Evolutionary conservation across 2,888 invertebrate species (phyloP).

Genomic region (Xanthorhoe spadicearia): DNA sequence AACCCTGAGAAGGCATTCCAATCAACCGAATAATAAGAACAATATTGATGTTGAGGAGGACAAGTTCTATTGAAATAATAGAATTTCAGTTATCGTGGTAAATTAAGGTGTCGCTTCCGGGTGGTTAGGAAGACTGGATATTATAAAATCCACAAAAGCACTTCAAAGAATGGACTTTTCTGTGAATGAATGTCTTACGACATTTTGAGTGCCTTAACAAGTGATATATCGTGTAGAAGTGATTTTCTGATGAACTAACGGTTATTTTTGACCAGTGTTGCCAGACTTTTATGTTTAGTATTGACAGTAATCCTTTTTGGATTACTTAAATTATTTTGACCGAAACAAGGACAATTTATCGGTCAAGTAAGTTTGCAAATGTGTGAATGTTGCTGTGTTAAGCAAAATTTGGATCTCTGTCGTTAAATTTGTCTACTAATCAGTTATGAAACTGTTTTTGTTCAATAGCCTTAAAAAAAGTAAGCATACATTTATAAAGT

Average conservation of each 20-base stretch:
- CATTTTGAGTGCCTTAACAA: neutral
- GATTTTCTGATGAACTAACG: neutral
- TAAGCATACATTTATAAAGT: no score
- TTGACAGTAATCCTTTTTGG: neutral
- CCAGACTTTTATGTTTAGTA: neutral
- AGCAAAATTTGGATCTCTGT: neutral
- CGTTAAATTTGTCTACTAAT: neutral
- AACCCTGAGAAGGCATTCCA: constrained; percentile 91
- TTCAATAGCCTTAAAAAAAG: neutral
- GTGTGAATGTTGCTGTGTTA: neutral
- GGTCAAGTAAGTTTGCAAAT: neutral
- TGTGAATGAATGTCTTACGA: neutral
- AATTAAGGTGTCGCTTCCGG: neutral
- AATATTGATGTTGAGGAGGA: constrained; percentile 87
- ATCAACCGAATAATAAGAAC: constrained; percentile 87
- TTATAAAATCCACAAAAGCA: neutral
- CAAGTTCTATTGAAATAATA: constrained; percentile 84
- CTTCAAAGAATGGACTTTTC: neutral
- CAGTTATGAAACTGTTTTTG: neutral
- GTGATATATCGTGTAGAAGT: neutral
- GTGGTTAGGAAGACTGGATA: neutral
- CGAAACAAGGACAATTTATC: neutral
- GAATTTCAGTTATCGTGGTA: neutral
- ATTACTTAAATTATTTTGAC: neutral
- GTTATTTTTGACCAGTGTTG: neutral